A percentile compares a stretch with the other conserved stretches of the same genome.
phyloP scores from a whole-genome alignment of 2,113 vertebrate genomes.

The Urocolius indicus region DNA sequence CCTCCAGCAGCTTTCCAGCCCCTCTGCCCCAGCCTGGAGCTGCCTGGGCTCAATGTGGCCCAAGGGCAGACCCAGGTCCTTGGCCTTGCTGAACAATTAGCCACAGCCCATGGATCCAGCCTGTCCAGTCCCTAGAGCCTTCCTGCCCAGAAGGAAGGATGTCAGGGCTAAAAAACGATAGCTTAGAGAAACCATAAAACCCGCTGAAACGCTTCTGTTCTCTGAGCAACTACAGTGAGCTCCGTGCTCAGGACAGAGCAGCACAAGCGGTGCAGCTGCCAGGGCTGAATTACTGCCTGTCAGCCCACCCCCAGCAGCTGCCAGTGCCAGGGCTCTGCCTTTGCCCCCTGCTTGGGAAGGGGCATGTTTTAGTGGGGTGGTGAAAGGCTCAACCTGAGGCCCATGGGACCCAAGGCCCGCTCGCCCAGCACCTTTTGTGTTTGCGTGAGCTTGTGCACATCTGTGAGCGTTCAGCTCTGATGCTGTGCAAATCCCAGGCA shows the following conservation, averaged over 20 bases:
- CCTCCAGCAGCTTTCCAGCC: too few species aligned
- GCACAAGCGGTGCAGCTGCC: rapidly evolving
- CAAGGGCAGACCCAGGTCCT: too few species aligned
- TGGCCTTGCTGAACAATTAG: too few species aligned
- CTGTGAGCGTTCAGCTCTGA: not conserved
- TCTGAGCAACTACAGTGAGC: not conserved
- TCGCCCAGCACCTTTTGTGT: not conserved
- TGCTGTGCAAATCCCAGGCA: not conserved
- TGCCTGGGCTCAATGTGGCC: too few species aligned
- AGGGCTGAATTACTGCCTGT: not conserved
- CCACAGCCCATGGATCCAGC: too few species aligned
- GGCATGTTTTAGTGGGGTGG: not conserved
- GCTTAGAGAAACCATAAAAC: not conserved
- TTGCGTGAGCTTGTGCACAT: not conserved
- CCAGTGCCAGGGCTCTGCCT: rapidly evolving
- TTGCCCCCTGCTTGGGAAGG: not conserved
- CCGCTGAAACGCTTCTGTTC: not conserved
- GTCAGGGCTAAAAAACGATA: not conserved
- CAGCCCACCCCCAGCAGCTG: rapidly evolving
- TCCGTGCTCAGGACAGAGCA: rapidly evolving
- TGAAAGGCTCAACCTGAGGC: not conserved
- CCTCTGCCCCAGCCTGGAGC: too few species aligned
- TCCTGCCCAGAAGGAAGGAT: not conserved
- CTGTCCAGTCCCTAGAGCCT: too few species aligned
- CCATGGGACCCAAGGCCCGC: not conserved